Conservation (phyloP, 2,888 invertebrate genomes). For the Panorpa germanica region DNA sequence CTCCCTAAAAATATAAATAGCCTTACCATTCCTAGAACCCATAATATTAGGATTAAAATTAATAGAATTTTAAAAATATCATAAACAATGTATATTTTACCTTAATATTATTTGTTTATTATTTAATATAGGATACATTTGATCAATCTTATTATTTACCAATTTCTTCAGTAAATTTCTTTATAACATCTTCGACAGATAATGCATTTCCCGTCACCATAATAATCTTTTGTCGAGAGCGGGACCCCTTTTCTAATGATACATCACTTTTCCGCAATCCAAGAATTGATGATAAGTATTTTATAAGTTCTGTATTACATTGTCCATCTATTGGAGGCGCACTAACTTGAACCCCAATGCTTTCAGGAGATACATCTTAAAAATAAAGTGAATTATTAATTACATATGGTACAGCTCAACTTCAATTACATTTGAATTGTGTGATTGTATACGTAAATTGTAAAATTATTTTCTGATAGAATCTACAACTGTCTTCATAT, state of each 20-base stretch:
- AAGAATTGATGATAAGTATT: constrained; percentile 47
- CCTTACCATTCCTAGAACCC: too few relatives aligned
- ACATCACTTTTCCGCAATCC: constrained; percentile 51
- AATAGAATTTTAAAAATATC: too few relatives aligned
- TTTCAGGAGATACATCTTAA: constrained; percentile 33
- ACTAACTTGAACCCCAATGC: constrained; percentile 54
- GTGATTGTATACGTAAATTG: constrained; percentile 2
- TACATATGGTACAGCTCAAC: neutral
- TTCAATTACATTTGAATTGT: constrained; percentile 6
- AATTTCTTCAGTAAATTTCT: constrained; percentile 24
- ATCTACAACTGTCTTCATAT: constrained; percentile 17
- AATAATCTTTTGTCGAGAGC: constrained; percentile 35
- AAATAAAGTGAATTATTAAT: constrained; percentile 7
- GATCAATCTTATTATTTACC: constrained; percentile 10
- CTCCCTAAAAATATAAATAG: too few relatives aligned
- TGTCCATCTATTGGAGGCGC: constrained; percentile 70
- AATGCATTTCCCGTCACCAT: constrained; percentile 25
- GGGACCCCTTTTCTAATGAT: constrained; percentile 38
- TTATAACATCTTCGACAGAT: constrained; percentile 24
- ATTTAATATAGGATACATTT: too few relatives aligned
- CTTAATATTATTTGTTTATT: constrained; percentile 1
- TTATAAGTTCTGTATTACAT: constrained; percentile 57
- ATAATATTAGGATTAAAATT: too few relatives aligned
- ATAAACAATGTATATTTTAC: too few relatives aligned
- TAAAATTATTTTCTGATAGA: constrained; percentile 4